Conservation (phyloP, 1,140 invertebrate genomes). For the Brachionus sp. region DNA sequence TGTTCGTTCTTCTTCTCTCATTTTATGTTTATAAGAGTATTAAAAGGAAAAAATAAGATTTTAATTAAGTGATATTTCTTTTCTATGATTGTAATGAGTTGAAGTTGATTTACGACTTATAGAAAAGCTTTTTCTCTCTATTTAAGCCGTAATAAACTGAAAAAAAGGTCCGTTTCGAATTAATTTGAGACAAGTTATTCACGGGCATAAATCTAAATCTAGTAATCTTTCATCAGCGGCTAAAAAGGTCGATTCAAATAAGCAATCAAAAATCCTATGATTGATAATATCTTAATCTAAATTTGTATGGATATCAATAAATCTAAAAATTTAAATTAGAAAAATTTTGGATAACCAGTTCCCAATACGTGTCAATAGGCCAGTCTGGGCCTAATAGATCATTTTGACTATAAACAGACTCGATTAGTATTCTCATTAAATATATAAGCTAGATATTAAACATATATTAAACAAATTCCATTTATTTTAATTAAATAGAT, state of each 20-base stretch:
- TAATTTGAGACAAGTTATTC: background rate
- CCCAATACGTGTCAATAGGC: background rate
- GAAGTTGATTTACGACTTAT: background rate
- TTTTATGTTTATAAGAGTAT: background rate
- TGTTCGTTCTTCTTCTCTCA: background rate
- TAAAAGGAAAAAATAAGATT: conserved; percentile 25
- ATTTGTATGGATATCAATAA: background rate
- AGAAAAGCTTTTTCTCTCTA: background rate
- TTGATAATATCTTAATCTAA: background rate
- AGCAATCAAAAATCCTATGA: background rate
- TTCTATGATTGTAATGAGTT: background rate
- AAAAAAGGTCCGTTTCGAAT: background rate
- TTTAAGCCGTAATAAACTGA: background rate
- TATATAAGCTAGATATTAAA: background rate
- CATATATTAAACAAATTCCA: background rate
- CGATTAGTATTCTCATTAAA: conserved; percentile 8
- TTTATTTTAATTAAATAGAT: conserved; percentile 7
- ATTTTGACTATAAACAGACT: background rate
- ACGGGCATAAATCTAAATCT: background rate
- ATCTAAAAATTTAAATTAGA: background rate
- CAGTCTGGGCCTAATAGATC: background rate
- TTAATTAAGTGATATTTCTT: conserved; percentile 34
- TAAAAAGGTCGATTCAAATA: background rate
- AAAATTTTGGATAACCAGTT: background rate
- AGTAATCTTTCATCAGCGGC: background rate